Conservation (phyloP, 2,888 invertebrate species). For the Oeneis ivallda region DNA sequence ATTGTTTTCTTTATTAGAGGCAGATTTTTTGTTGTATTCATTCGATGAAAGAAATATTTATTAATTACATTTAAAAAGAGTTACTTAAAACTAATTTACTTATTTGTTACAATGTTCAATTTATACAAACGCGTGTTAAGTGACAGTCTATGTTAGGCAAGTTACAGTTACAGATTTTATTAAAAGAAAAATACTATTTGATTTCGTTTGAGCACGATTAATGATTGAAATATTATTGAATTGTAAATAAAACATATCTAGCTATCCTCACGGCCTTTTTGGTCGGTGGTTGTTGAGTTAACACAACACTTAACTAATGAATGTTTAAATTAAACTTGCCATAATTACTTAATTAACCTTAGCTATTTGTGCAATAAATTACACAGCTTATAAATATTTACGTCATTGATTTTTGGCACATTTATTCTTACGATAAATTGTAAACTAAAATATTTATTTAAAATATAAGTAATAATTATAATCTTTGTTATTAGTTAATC, state of each 20-base stretch:
- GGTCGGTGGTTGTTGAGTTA: not conserved
- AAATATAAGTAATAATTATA: not conserved
- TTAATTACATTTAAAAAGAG: constrained; percentile 3
- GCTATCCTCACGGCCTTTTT: not conserved
- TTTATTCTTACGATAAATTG: constrained; percentile 26
- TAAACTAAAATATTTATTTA: constrained; percentile 25
- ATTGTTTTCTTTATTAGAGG: not conserved
- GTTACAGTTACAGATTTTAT: not conserved
- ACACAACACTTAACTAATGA: not conserved
- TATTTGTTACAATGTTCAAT: not conserved
- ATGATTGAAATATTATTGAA: not conserved
- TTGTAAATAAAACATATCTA: not conserved
- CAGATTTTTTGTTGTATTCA: not conserved
- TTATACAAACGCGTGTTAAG: not conserved
- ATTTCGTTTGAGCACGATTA: not conserved
- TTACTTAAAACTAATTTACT: constrained; percentile 3
- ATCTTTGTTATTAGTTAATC: constrained; percentile 30
- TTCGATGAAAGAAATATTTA: not conserved
- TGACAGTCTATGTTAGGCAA: not conserved
- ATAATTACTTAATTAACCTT: not conserved
- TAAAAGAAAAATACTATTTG: not conserved
- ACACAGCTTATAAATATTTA: constrained; percentile 13
- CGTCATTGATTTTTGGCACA: constrained; percentile 42
- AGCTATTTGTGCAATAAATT: constrained; percentile 24
- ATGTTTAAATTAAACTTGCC: not conserved